phyloP scores from a whole-genome alignment of 2,113 vertebrate species.

The Salvelinus fontinalis region DNA sequence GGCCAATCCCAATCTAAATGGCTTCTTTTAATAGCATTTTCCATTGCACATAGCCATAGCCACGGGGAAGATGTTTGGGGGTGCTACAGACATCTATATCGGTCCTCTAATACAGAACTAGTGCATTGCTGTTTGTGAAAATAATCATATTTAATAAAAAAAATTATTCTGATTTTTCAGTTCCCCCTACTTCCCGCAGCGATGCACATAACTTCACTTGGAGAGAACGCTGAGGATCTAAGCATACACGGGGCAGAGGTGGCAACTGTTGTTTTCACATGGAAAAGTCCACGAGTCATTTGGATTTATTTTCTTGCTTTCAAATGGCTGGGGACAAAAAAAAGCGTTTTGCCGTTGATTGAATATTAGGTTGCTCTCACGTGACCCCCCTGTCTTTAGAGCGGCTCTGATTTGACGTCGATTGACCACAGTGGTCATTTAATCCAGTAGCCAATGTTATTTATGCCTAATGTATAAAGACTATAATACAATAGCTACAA shows the following conservation, averaged over 20 bases:
- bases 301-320: constrained; percentile 39
- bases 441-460: not conserved
- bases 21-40: not conserved
- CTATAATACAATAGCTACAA: too few species aligned
- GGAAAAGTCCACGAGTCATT: constrained; percentile 16
- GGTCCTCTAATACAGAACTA: too few species aligned
- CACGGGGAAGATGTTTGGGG: too few species aligned
- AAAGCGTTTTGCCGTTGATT: constrained; percentile 31
- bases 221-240: not conserved
- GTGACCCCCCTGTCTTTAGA: constrained; percentile 61
- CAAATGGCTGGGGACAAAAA: constrained; percentile 37
- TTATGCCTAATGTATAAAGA: too few species aligned
- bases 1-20: too few species aligned
- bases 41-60: not conserved
- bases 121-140: too few species aligned
- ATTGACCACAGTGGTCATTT: not conserved
- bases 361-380: constrained; percentile 78
- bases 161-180: too few species aligned
- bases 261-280: constrained; percentile 13
- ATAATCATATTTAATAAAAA: too few species aligned
- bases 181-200: too few species aligned
- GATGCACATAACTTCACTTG: not conserved
- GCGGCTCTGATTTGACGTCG: too few species aligned
- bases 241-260: not conserved
- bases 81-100: too few species aligned